phyloP scores from a whole-genome alignment of 1,140 invertebrate genomes.

The Bombus affinis region DNA sequence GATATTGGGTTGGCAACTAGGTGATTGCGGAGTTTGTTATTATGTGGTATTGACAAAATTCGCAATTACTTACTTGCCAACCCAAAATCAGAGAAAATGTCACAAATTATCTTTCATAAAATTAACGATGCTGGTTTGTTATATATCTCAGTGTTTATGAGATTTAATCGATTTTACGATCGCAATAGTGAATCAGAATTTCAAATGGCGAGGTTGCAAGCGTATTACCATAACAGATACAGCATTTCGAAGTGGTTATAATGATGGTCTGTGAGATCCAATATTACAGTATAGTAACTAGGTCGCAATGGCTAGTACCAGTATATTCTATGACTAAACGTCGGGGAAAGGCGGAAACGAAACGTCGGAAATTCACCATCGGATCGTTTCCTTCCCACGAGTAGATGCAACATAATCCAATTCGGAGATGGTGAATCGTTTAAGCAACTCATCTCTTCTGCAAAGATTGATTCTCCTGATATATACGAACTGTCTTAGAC shows the following conservation, averaged over 20 bases:
- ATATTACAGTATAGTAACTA: constrained; percentile 46
- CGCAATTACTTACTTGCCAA: no score
- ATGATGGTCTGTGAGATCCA: constrained; percentile 32
- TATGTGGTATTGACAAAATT: no score
- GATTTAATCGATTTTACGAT: not conserved
- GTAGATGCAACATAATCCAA: constrained; percentile 56
- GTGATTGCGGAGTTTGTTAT: no score
- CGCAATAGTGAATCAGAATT: not conserved
- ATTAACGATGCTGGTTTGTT: no score
- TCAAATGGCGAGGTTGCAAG: not conserved
- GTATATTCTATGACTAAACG: constrained; percentile 52
- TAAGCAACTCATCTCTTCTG: constrained; percentile 40
- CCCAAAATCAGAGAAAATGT: not conserved
- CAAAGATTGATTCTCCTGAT: not conserved
- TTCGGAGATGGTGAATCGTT: constrained; percentile 57
- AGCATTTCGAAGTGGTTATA: constrained; percentile 18
- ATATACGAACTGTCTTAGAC: not conserved
- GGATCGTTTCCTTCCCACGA: constrained; percentile 39
- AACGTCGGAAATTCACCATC: constrained; percentile 54
- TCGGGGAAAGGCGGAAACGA: constrained; percentile 43
- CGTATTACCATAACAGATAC: constrained; percentile 19
- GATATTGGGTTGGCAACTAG: no score
- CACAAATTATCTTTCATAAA: not conserved
- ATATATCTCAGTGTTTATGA: not conserved
- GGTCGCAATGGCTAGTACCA: constrained; percentile 13